Percentiles rank a stretch among this genome's conserved stretches.
Conservation (phyloP, 1,140 invertebrate species). For the Dreissena polymorpha region DNA sequence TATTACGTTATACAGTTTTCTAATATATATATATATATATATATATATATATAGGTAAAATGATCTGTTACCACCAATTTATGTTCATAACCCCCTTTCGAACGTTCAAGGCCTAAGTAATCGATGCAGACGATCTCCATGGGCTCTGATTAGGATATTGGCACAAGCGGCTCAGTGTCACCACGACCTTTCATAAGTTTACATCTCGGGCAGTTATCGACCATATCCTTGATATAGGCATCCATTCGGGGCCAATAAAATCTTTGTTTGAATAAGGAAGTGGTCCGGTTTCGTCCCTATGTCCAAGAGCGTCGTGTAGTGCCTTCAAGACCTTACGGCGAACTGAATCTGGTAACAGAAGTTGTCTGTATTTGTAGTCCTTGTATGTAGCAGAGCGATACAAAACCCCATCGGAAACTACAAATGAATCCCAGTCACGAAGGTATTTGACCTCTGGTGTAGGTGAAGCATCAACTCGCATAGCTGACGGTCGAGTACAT, state of each 20-base stretch:
- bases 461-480: background rate
- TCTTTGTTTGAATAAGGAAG: conserved; percentile 2
- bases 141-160: conserved; percentile 2
- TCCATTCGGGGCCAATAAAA: conserved; percentile 45
- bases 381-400: background rate
- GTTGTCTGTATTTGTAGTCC: background rate
- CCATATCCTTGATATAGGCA: background rate
- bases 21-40: too few species aligned
- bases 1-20: too few species aligned
- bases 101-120: conserved; percentile 50
- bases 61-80: conserved; percentile 33
- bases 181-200: background rate
- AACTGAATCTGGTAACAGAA: background rate
- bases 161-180: background rate
- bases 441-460: conserved; percentile 7
- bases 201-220: background rate
- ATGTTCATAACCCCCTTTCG: too few species aligned
- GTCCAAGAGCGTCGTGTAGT: background rate
- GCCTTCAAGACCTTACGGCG: background rate
- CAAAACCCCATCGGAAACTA: background rate
- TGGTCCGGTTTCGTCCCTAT: conserved; percentile 29
- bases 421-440: conserved; percentile 12
- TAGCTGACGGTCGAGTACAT: background rate
- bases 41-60: too few species aligned
- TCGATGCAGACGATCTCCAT: conserved; percentile 53